Evolutionary conservation across 2,888 invertebrate species (phyloP).

Genomic region (Agriopis leucophaearia): DNA sequence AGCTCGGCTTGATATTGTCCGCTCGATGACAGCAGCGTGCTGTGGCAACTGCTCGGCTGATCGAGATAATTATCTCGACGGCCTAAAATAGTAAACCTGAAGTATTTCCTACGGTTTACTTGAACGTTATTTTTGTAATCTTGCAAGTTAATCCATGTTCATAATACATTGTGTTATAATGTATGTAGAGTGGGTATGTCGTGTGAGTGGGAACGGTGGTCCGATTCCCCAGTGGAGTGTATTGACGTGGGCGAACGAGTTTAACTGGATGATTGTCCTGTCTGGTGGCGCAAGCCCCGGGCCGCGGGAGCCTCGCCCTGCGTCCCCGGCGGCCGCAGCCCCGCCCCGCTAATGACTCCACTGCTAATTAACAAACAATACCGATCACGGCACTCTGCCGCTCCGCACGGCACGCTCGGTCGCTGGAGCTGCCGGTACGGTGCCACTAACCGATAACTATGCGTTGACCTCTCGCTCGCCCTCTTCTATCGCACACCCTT

Average conservation of each 20-base stretch:
- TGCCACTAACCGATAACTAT: conserved; percentile 1
- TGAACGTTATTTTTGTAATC: no score
- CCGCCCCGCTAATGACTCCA: not conserved
- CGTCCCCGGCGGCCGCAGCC: conserved; percentile 1
- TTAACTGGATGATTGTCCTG: conserved; percentile 24
- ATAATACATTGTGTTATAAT: no score
- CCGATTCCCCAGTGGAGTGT: conserved; percentile 14
- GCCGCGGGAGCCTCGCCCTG: conserved; percentile 9
- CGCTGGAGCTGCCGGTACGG: not conserved
- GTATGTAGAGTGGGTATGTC: not conserved
- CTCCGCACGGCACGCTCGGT: not conserved
- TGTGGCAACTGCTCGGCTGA: no score
- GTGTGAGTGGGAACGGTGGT: not conserved
- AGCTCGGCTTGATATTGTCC: no score
- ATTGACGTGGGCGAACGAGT: conserved; percentile 24
- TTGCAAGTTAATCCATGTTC: no score
- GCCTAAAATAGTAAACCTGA: no score
- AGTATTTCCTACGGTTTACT: no score
- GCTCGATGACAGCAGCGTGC: no score
- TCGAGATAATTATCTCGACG: no score
- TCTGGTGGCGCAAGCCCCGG: conserved; percentile 8
- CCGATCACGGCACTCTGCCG: conserved; percentile 11
- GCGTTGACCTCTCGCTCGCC: conserved; percentile 6
- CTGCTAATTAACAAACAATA: conserved; percentile 22
- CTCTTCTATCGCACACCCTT: conserved; percentile 3